These are phyloP conservation scores for Ciconia maguari DNA, from an alignment of 2,113 vertebrate genomes.

Conservation along the genomic window DNA sequence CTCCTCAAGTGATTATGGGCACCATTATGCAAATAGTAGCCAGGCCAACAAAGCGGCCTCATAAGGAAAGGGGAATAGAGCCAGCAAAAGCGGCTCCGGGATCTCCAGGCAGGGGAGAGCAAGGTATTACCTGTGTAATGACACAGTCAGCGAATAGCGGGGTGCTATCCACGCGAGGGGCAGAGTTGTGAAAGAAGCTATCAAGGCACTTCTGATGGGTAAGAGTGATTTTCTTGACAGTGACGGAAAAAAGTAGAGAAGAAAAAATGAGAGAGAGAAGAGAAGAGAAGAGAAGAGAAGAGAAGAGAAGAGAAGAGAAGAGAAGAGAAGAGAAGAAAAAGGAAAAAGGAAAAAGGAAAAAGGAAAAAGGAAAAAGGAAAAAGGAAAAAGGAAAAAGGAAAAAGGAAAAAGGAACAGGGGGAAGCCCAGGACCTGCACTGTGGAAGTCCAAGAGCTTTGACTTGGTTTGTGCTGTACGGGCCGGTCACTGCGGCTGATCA, in stretches of 20 bases:
- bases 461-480: too few relatives aligned
- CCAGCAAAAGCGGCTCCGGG: not conserved
- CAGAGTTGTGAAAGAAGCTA: not conserved
- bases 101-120: not conserved
- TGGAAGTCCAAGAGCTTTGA: not conserved
- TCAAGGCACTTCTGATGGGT: not conserved
- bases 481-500: rapidly evolving
- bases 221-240: not conserved
- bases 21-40: conserved; percentile 11
- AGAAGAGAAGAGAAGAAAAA: too few relatives aligned
- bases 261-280: not conserved
- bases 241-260: too few relatives aligned
- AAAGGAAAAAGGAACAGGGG: not conserved
- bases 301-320: too few relatives aligned
- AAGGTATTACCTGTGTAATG: not conserved
- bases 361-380: too few relatives aligned
- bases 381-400: too few relatives aligned
- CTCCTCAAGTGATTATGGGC: conserved; percentile 13
- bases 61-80: not conserved
- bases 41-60: not conserved
- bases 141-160: not conserved
- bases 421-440: not conserved
- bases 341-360: too few relatives aligned
- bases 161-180: rapidly evolving
- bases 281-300: too few relatives aligned